Percentiles rank a stretch among this genome's conserved stretches.
Conservation (phyloP, 2,888 invertebrate genomes). For the Leptinotarsa haldemani region DNA sequence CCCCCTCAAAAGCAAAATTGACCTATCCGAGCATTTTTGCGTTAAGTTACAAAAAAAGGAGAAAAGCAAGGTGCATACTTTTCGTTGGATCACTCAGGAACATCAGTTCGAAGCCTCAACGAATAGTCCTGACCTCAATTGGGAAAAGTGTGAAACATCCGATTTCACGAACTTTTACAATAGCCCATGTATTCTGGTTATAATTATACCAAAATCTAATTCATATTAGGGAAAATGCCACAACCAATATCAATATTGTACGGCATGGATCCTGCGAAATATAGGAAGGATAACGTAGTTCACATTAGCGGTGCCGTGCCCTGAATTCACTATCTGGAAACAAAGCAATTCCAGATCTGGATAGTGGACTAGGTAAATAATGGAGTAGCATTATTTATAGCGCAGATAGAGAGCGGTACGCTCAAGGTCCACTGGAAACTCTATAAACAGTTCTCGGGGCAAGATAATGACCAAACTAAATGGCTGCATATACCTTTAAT, state of each 20-base stretch:
- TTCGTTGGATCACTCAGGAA: too few species aligned
- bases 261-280: neutral
- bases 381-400: constrained; percentile 28
- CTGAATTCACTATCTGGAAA: constrained; percentile 4
- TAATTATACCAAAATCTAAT: too few species aligned
- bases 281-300: neutral
- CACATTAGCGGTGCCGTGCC: neutral
- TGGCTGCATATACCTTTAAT: constrained; percentile 25
- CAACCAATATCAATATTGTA: neutral
- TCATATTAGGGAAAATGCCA: too few species aligned
- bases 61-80: too few species aligned
- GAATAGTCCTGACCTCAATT: too few species aligned
- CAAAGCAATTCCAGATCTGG: constrained; percentile 11
- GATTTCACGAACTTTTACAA: too few species aligned
- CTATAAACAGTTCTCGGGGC: constrained; percentile 21
- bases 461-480: constrained; percentile 22
- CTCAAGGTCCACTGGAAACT: constrained; percentile 21
- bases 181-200: too few species aligned
- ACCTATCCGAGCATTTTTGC: too few species aligned
- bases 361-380: constrained; percentile 27
- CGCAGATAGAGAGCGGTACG: constrained; percentile 14
- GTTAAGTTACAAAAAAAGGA: too few species aligned
- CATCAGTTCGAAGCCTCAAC: too few species aligned
- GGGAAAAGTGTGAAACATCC: too few species aligned
- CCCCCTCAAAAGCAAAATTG: too few species aligned